Evolutionary conservation across 2,797 vertebrate genomes (phyloP).

Genomic region (Centroberyx gerrardi): DNA sequence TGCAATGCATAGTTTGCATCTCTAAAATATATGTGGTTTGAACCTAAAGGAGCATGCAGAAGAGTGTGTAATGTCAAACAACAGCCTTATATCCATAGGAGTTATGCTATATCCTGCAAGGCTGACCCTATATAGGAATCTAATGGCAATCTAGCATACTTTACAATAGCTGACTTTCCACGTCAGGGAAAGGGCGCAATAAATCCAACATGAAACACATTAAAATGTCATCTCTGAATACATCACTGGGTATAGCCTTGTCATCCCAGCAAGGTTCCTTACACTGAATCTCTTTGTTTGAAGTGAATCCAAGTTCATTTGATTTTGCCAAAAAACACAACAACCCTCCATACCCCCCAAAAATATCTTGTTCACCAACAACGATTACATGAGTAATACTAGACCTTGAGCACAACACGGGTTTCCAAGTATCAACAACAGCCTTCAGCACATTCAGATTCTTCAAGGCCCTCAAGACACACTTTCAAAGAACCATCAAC

Average conservation of each 20-base stretch:
- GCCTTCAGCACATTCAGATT: slow-evolving; percentile 71
- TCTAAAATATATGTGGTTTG: slow-evolving; percentile 80
- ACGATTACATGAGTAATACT: slow-evolving; percentile 68
- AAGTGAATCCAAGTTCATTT: slow-evolving; percentile 61
- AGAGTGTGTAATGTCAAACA: slow-evolving; percentile 77
- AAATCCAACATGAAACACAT: slow-evolving; percentile 79
- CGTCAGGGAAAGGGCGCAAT: slow-evolving; percentile 68
- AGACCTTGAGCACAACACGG: slow-evolving; percentile 65
- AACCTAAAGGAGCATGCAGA: slow-evolving; percentile 84
- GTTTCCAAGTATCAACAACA: slow-evolving; percentile 59
- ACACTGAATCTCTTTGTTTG: slow-evolving; percentile 71
- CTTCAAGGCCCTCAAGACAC: slow-evolving; percentile 41
- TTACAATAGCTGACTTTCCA: slow-evolving; percentile 76
- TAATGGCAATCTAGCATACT: slow-evolving; percentile 78
- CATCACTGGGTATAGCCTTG: slow-evolving; percentile 75
- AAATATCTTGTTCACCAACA: slow-evolving; percentile 67
- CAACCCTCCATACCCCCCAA: slow-evolving; percentile 76
- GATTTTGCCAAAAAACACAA: slow-evolving; percentile 61
- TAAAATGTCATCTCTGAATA: slow-evolving; percentile 81
- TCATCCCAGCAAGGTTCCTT: slow-evolving; percentile 77
- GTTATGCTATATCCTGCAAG: slow-evolving; percentile 68
- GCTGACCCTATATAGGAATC: slow-evolving; percentile 73
- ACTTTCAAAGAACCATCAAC: slow-evolving; percentile 64
- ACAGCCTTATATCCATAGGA: slow-evolving; percentile 68
- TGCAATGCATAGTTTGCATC: slow-evolving; percentile 85